Percentiles rank a stretch among this genome's conserved stretches.
Conservation (phyloP, 2,113 vertebrate species). For the Siniperca chuatsi region DNA sequence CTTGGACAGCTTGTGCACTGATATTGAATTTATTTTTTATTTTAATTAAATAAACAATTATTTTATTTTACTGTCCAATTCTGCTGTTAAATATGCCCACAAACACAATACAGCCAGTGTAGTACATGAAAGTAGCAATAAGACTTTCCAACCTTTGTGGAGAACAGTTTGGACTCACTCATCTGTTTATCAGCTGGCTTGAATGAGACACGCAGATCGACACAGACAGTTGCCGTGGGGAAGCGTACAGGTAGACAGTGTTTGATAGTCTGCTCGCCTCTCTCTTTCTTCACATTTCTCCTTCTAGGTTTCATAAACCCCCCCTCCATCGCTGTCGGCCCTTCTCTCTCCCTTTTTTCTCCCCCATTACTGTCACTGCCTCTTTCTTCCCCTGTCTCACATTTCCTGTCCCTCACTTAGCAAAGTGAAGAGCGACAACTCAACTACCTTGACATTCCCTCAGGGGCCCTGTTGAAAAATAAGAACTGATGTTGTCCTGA, state of each 20-base stretch:
- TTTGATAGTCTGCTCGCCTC: conserved; percentile 1
- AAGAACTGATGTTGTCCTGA: conserved; percentile 37
- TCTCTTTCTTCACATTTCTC: not conserved
- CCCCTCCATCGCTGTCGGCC: not conserved
- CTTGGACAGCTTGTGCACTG: conserved; percentile 5
- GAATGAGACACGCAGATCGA: not conserved
- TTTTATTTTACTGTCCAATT: not conserved
- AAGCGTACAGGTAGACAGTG: not conserved
- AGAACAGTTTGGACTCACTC: not conserved
- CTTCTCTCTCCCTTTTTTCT: not conserved
- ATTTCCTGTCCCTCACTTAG: conserved; percentile 48
- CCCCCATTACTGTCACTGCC: conserved; percentile 18
- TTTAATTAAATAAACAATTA: no score
- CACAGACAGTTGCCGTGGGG: not conserved
- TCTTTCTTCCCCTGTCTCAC: conserved; percentile 32
- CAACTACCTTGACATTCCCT: conserved; percentile 42
- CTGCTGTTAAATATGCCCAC: no score
- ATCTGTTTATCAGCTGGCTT: not conserved
- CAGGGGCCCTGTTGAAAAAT: conserved; percentile 25
- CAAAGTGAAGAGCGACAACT: conserved; percentile 46
- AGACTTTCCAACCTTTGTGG: not conserved
- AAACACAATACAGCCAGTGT: not conserved
- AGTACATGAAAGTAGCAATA: not conserved
- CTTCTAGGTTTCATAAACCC: conserved; percentile 8
- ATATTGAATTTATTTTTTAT: no score